Base-by-base conservation (phyloP, 2,113 vertebrate genomes). In the Oenanthe melanoleuca region DNA sequence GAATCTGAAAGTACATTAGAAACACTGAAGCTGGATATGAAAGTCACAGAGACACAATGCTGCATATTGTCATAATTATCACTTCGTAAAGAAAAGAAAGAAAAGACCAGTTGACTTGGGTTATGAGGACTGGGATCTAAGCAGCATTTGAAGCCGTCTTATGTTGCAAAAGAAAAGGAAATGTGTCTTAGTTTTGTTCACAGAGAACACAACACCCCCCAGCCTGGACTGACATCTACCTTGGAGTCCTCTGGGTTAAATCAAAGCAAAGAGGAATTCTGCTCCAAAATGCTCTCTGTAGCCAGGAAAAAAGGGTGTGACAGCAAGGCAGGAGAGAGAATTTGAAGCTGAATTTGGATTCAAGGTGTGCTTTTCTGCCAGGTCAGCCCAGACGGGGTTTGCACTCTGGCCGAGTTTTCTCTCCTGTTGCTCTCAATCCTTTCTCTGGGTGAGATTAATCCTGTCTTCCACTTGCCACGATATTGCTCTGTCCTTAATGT, bases 51-150 rank as follows among this genome's bases (percentile, higher is more conserved):
- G 75, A 88, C 92, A 92, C 92, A 97, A 84, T 95, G 56, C 86
- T 91, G 60, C 92, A 93, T 96, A 73, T 95, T 97, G 95, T 92
- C 95, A 21, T 88, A 96, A 97, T 97, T 96, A 97, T 77, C 83
- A 84, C 92, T 86, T 92, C 56, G 81, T 83, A 90, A 87, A 89
- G 87, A 84, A 80, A 92, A 84, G 67, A 92, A 93, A 91, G 80
- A 64, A 92, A 89, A 93, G 47, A 86, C 26, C 34, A 59, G 57
- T 95, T 87, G 84, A 92, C 77, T 89, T 86, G 88, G 55, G 67
- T 90, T 94, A 34, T 64, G 81, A 85, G 72, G 85, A 60, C 59
- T 31, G 34, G 73, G 82, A 59, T 89, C 87, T 89, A 45, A 92
- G 74, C 50, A 80, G 74, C 55, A 94, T 92, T 92, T 94, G 92